Base-by-base conservation (phyloP, 2,797 vertebrate genomes). In the Neosalanx taihuensis region DNA sequence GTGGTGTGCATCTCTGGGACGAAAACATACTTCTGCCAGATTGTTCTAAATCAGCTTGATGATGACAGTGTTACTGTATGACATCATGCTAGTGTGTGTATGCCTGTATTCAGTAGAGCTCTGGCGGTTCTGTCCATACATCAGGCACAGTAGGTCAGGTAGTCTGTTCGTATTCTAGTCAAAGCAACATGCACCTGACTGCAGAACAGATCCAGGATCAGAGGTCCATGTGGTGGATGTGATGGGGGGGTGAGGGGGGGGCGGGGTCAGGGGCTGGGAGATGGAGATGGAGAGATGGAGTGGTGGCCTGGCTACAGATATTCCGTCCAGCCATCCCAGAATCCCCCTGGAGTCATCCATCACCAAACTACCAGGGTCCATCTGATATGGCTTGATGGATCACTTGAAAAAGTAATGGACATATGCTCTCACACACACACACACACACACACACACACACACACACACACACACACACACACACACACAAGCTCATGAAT, bases 171-270 rank as follows among this genome's bases (percentile, higher is more conserved):
- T 12, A 46, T 46, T 46, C 10, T 13, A 46, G 41, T 46, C 41
- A 12, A 46, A 46, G 41, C 41, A 46, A 46, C 41, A 46, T 41
- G 37, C 37, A 41, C 1, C 7, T 7, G 6, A 0, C 9, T 46
- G 41, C 9, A 46, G 41, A 46, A 46, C 41, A 46, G 41, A 89
- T 99, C 98, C 1, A 97, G 97, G 0, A 97, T 97, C 46, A 91
- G 86, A 0, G 97, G 95, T 80, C 96, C 94, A 18, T 5, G 51
- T 17, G 18, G 51, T 5, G 17, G 51, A 53, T 53, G 73, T 67
- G 66, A 75, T 81, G 80, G 80, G 68, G 61, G 74, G 81, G 79
- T 76, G 70, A 78, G 68, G 61, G 60, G 17, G 56, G 60, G 60
- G 17, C 12, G 17, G 30, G n/a, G 33, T 12, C 6, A 49, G 30